These are phyloP conservation scores for Pavo muticus DNA, from an alignment of 2,113 vertebrate genomes.

Conservation along the genomic window DNA sequence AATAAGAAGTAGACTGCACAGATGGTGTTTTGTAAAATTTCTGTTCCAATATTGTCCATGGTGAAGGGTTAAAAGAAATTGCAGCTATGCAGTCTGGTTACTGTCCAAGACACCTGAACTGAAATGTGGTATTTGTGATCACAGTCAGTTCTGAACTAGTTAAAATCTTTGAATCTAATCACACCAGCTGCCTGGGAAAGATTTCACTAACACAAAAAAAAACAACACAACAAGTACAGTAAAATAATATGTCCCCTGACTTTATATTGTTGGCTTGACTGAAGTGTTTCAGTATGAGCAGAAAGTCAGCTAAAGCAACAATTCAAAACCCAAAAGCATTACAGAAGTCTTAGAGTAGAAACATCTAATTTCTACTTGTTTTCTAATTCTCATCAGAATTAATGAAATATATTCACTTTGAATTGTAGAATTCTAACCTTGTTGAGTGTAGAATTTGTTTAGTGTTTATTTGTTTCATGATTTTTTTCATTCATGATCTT, in stretches of 20 bases:
- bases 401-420: conserved; percentile 22
- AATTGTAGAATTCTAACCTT: background rate
- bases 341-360: background rate
- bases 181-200: background rate
- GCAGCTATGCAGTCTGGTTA: background rate
- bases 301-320: background rate
- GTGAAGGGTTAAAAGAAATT: background rate
- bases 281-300: background rate
- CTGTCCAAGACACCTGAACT: background rate
- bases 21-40: background rate
- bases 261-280: background rate
- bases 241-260: background rate
- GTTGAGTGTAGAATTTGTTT: background rate
- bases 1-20: background rate
- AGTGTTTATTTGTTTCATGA: background rate
- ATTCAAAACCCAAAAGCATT: background rate
- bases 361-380: background rate
- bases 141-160: background rate
- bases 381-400: background rate
- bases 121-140: background rate
- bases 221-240: background rate
- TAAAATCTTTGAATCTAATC: background rate
- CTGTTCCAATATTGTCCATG: background rate
- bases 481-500: background rate
- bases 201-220: conserved; percentile 4